A percentile compares a stretch with the other conserved stretches of the same genome.
Conservation (phyloP, 2,888 invertebrate species). For the Chrysolina oricalcia region DNA sequence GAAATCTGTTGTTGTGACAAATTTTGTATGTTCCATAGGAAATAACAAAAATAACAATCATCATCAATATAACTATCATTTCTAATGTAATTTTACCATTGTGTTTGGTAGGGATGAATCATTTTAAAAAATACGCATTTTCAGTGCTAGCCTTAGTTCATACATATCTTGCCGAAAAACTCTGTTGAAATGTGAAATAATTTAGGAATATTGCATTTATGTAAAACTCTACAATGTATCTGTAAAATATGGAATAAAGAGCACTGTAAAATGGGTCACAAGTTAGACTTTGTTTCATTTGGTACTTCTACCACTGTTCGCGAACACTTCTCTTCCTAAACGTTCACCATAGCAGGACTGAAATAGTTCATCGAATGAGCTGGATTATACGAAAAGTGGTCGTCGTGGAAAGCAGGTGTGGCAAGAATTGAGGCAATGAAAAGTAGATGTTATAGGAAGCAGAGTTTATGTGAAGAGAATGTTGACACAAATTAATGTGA, state of each 20-base stretch:
- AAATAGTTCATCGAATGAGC: too few species aligned
- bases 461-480: too few species aligned
- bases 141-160: slow-evolving; percentile 67
- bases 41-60: background rate
- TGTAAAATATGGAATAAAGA: slow-evolving; percentile 9
- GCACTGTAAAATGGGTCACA: slow-evolving; percentile 14
- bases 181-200: slow-evolving; percentile 37
- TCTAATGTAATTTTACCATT: background rate
- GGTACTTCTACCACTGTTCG: too few species aligned
- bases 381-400: too few species aligned
- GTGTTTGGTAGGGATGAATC: background rate
- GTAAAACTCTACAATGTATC: slow-evolving; percentile 4
- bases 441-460: too few species aligned
- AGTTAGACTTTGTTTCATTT: background rate
- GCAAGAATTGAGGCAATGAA: too few species aligned
- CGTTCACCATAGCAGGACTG: too few species aligned
- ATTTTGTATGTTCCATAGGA: background rate
- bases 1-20: too few species aligned
- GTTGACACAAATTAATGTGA: too few species aligned
- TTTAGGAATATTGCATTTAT: slow-evolving; percentile 73
- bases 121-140: slow-evolving; percentile 40
- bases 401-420: too few species aligned
- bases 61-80: background rate
- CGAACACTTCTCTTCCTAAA: too few species aligned
- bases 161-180: slow-evolving; percentile 66